These are phyloP conservation scores for Augiades crinisus DNA, from an alignment of 2,888 invertebrate species.

Conservation along the genomic window DNA sequence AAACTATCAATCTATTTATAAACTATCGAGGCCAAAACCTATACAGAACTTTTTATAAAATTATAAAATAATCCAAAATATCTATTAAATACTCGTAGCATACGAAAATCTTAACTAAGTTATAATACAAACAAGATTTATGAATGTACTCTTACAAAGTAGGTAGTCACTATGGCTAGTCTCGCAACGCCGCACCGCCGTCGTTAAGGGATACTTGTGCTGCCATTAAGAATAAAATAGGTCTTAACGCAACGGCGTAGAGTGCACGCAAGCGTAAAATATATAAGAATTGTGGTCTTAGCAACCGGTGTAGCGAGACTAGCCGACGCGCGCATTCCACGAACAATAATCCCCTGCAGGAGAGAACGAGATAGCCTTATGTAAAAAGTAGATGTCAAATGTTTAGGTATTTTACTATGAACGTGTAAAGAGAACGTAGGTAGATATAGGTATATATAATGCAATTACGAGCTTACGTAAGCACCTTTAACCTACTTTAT, in stretches of 20 bases:
- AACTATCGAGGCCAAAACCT: constrained; percentile 29
- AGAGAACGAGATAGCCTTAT: constrained; percentile 65
- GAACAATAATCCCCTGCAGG: constrained; percentile 69
- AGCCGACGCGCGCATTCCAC: constrained; percentile 79
- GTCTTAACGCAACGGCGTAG: constrained; percentile 42
- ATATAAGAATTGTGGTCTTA: constrained; percentile 48
- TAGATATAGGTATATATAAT: constrained; percentile 74
- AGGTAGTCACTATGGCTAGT: constrained; percentile 72
- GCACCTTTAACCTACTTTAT: constrained; percentile 68
- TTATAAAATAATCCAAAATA: not conserved
- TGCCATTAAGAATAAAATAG: constrained; percentile 41
- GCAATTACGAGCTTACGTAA: constrained; percentile 74
- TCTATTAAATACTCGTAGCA: not conserved
- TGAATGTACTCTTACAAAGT: constrained; percentile 76
- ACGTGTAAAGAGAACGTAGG: constrained; percentile 66
- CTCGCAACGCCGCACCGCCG: constrained; percentile 53
- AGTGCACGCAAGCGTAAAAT: constrained; percentile 31
- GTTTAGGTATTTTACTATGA: constrained; percentile 77
- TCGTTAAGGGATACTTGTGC: constrained; percentile 32
- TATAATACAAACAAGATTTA: constrained; percentile 67
- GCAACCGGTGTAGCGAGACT: constrained; percentile 62
- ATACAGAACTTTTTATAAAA: not conserved
- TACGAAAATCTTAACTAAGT: constrained; percentile 30
- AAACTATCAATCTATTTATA: constrained; percentile 49
- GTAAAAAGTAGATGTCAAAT: constrained; percentile 78